Evolutionary conservation across 2,113 vertebrate genomes (phyloP).

Genomic region (Mormyrus lacerda): DNA sequence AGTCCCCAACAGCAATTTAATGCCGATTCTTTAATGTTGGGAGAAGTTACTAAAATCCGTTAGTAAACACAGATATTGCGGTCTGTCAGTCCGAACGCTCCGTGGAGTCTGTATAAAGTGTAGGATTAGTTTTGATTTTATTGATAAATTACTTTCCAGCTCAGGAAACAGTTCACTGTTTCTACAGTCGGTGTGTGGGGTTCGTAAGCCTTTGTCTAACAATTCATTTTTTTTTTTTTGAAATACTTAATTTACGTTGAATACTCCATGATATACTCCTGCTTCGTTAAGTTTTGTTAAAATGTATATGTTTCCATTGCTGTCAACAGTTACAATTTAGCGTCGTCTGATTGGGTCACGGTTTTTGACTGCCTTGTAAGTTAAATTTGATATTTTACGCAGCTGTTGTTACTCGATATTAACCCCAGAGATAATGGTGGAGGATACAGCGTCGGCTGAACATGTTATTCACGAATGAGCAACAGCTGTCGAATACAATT

Average conservation of each 20-base stretch:
- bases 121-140: conserved; percentile 1
- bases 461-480: conserved; percentile 73
- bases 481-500: conserved; percentile 67
- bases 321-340: conserved; percentile 31
- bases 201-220: neutral
- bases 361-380: conserved; percentile 41
- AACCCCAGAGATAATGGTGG: conserved; percentile 63
- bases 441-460: conserved; percentile 58
- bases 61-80: neutral
- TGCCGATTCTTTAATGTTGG: neutral
- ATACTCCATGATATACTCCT: neutral
- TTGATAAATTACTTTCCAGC: neutral
- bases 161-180: neutral
- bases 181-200: neutral
- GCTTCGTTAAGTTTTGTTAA: neutral
- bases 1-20: neutral
- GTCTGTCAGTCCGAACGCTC: neutral
- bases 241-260: neutral
- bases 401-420: conserved; percentile 58
- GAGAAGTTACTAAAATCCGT: neutral
- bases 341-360: conserved; percentile 47
- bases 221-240: neutral
- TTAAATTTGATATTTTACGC: conserved; percentile 59
- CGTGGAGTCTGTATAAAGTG: neutral
- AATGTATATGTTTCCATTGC: neutral